Evolutionary conservation across 1,140 invertebrate genomes (phyloP).

Genomic region (Nylanderia fulva): DNA sequence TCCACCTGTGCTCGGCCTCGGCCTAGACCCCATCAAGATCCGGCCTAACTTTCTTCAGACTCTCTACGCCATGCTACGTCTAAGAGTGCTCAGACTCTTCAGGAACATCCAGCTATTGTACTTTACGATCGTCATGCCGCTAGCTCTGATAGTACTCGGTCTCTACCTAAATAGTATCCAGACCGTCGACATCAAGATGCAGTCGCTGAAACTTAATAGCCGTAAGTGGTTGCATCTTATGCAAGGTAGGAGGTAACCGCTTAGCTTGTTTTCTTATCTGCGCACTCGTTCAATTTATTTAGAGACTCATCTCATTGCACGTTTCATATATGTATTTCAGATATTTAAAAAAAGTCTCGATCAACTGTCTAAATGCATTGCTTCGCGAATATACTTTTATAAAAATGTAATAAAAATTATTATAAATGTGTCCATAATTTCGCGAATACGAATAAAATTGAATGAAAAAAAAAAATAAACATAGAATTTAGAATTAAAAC

Average conservation of each 20-base stretch:
- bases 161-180: slow-evolving; percentile 90
- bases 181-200: slow-evolving; percentile 88
- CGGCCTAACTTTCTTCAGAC: slow-evolving; percentile 86
- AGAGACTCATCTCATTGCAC: neutral
- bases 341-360: no score
- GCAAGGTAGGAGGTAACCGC: neutral
- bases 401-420: no score
- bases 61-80: slow-evolving; percentile 84
- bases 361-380: neutral
- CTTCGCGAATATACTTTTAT: neutral
- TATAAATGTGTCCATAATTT: neutral
- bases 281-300: neutral
- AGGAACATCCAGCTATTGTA: slow-evolving; percentile 85
- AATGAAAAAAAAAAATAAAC: neutral
- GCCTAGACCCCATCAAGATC: slow-evolving; percentile 86
- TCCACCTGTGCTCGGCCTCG: slow-evolving; percentile 85
- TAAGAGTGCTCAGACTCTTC: slow-evolving; percentile 84
- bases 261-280: neutral
- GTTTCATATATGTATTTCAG: neutral
- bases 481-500: neutral
- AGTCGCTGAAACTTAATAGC: slow-evolving; percentile 87
- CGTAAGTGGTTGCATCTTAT: slow-evolving; percentile 72
- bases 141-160: slow-evolving; percentile 89
- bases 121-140: slow-evolving; percentile 86
- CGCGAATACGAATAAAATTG: neutral